Conservation (phyloP, 35 echinoderm and acorn worm genomes). For the Strongylocentrotus purpuratus region DNA sequence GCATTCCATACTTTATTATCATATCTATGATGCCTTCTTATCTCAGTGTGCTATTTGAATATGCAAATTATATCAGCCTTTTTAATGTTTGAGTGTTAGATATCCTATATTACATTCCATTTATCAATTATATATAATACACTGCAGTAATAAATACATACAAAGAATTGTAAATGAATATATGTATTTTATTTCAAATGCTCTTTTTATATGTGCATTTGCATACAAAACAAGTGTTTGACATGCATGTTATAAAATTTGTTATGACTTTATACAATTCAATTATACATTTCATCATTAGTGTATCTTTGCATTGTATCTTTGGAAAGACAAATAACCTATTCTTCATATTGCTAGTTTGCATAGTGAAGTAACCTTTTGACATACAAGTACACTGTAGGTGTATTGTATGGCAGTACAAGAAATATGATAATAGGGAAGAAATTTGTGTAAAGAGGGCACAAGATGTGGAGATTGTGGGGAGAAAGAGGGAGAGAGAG, state of each 20-base stretch:
- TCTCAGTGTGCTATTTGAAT: neutral
- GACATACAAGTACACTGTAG: too few relatives aligned
- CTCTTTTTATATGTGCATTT: neutral
- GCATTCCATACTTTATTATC: neutral
- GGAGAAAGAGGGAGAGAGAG: too few relatives aligned
- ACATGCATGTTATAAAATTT: neutral
- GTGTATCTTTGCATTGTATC: neutral
- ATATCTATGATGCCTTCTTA: neutral
- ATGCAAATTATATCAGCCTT: neutral
- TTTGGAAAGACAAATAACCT: too few relatives aligned
- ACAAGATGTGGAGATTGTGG: too few relatives aligned
- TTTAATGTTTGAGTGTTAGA: neutral
- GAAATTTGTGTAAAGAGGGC: too few relatives aligned
- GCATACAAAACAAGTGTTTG: neutral
- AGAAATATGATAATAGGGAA: too few relatives aligned
- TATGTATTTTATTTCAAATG: neutral
- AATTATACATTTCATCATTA: neutral
- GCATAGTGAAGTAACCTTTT: too few relatives aligned
- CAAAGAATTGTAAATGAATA: neutral
- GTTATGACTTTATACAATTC: neutral
- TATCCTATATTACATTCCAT: neutral
- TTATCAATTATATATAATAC: neutral
- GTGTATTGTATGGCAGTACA: too few relatives aligned
- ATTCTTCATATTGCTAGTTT: too few relatives aligned
- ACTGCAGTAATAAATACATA: neutral